A percentile compares a stretch with the other conserved stretches of the same genome.
phyloP scores from a whole-genome alignment of 1,140 invertebrate genomes.

The Cephus cinctus region DNA sequence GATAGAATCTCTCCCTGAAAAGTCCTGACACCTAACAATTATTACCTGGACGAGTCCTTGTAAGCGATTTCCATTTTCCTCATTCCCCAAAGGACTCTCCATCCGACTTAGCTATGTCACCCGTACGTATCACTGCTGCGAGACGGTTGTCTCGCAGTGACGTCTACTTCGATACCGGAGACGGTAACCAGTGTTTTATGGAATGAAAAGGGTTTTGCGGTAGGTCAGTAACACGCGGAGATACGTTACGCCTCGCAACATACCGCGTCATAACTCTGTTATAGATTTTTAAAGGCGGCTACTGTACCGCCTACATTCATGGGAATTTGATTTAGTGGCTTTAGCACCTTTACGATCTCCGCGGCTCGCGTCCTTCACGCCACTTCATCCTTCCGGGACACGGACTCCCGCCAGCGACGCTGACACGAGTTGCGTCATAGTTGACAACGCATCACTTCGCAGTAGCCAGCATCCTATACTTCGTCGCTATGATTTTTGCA shows the following conservation, averaged over 20 bases:
- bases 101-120: constrained; percentile 13
- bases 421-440: too few species aligned
- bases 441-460: too few species aligned
- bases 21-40: too few species aligned
- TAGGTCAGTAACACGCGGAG: not conserved
- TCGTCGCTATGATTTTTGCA: too few species aligned
- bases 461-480: too few species aligned
- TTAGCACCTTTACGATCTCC: constrained; percentile 41
- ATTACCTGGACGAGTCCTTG: too few species aligned
- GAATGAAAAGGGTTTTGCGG: not conserved
- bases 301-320: constrained; percentile 25
- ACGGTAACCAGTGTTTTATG: not conserved
- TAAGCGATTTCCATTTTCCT: too few species aligned
- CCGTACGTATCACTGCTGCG: not conserved
- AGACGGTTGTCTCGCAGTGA: not conserved
- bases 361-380: constrained; percentile 18
- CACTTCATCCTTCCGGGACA: not conserved
- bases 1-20: constrained; percentile 42
- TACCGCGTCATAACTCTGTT: constrained; percentile 32
- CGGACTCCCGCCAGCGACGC: too few species aligned
- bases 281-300: constrained; percentile 36
- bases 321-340: constrained; percentile 38
- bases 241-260: not conserved
- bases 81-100: constrained; percentile 18
- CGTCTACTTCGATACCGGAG: constrained; percentile 11